These are phyloP conservation scores for Drosophila sp. DNA, from an alignment of 1,140 invertebrate species.

Conservation along the genomic window DNA sequence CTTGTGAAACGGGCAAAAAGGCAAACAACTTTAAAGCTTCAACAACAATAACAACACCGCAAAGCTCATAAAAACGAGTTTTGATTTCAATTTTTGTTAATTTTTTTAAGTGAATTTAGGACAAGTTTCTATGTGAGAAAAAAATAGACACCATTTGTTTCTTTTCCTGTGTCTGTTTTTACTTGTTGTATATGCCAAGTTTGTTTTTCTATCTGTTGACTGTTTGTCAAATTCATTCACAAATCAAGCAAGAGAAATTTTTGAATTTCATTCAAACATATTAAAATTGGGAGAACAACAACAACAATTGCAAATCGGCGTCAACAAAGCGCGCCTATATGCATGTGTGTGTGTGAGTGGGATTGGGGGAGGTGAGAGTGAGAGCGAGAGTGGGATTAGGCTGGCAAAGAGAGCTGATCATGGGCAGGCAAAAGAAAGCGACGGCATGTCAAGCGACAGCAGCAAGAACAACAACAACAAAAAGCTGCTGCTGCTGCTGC, in stretches of 20 bases:
- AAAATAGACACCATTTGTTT: constrained; percentile 28
- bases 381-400: background rate
- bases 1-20: constrained; percentile 22
- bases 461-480: constrained; percentile 30
- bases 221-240: constrained; percentile 14
- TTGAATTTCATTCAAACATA: constrained; percentile 39
- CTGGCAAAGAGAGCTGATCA: constrained; percentile 7
- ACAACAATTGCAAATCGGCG: constrained; percentile 35
- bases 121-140: constrained; percentile 44
- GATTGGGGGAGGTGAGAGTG: background rate
- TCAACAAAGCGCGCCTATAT: constrained; percentile 32
- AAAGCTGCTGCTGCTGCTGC: constrained; percentile 28
- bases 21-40: constrained; percentile 26
- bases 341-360: constrained; percentile 9
- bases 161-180: background rate
- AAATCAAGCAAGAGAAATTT: constrained; percentile 48
- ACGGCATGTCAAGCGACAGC: constrained; percentile 57
- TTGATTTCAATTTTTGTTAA: constrained; percentile 24
- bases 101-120: constrained; percentile 35
- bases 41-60: constrained; percentile 14
- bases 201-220: background rate
- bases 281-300: constrained; percentile 39
- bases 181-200: background rate
- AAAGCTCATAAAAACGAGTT: constrained; percentile 53
- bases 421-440: constrained; percentile 64